A percentile compares a stretch with the other conserved stretches of the same genome.
These are phyloP conservation scores for Porites evermanni DNA, from an alignment of 92 coral and sea anemone species.

Conservation along the genomic window DNA sequence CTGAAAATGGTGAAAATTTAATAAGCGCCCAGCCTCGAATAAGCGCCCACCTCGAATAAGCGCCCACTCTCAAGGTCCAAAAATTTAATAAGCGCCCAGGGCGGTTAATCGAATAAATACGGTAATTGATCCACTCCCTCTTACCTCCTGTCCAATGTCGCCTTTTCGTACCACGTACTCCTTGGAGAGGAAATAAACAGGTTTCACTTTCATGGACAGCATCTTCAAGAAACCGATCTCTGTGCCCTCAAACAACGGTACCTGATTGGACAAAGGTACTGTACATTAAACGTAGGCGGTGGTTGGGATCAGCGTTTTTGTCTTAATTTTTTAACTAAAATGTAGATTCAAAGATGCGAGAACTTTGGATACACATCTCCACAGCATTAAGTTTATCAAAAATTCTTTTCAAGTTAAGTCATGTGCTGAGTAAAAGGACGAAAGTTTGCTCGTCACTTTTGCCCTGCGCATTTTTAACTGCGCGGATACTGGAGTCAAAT, in stretches of 20 bases:
- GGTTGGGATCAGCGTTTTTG: not conserved
- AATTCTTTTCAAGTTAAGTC: no score
- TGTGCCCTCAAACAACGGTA: conserved; percentile 83
- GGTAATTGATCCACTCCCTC: not conserved
- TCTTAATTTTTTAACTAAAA: not conserved
- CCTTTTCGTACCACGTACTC: conserved; percentile 90
- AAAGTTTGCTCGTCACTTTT: no score
- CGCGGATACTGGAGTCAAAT: no score
- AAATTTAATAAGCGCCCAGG: no score
- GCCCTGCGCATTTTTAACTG: no score
- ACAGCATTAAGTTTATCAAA: no score
- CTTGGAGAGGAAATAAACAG: conserved; percentile 89
- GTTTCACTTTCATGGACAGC: conserved; percentile 80
- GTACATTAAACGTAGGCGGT: not conserved
- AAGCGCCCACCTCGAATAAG: no score
- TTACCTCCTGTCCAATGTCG: conserved; percentile 93
- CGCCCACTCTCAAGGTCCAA: no score
- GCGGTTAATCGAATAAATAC: no score
- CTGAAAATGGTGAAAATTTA: no score
- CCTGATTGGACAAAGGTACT: conserved; percentile 47
- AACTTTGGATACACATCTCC: not conserved
- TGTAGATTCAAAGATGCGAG: not conserved
- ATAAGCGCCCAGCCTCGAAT: no score
- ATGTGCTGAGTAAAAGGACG: no score
- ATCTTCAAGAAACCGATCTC: conserved; percentile 95